A percentile compares a stretch with the other conserved stretches of the same genome.
phyloP scores from a whole-genome alignment of 2,797 vertebrate genomes.

The Carcharodon carcharias region DNA sequence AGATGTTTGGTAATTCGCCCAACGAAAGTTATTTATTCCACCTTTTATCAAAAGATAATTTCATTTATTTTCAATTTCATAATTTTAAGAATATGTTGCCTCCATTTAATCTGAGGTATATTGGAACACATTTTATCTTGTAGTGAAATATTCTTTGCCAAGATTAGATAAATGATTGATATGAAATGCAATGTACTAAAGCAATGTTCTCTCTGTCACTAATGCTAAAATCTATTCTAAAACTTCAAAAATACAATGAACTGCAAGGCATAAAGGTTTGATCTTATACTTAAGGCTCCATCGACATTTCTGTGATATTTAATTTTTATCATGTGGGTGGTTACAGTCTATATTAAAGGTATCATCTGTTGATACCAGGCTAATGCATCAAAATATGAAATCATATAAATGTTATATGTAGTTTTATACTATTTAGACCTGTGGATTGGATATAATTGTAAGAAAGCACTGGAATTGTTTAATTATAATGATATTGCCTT shows the following conservation, averaged over 20 bases:
- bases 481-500: background rate
- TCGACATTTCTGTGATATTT: background rate
- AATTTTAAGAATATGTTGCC: background rate
- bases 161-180: background rate
- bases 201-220: background rate
- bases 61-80: background rate
- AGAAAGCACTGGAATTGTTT: background rate
- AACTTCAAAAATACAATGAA: background rate
- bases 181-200: background rate
- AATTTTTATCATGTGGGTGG: background rate
- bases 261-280: background rate
- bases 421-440: background rate
- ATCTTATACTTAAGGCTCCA: background rate
- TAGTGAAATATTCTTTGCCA: background rate
- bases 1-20: background rate
- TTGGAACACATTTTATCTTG: background rate
- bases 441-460: background rate
- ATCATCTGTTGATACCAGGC: background rate
- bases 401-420: background rate
- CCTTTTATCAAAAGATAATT: background rate
- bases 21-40: background rate
- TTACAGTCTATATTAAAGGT: too few species aligned
- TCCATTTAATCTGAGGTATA: background rate
- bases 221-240: background rate
- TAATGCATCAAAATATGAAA: background rate